These are phyloP conservation scores for Solea solea DNA, from an alignment of 2,113 vertebrate species.

Conservation along the genomic window DNA sequence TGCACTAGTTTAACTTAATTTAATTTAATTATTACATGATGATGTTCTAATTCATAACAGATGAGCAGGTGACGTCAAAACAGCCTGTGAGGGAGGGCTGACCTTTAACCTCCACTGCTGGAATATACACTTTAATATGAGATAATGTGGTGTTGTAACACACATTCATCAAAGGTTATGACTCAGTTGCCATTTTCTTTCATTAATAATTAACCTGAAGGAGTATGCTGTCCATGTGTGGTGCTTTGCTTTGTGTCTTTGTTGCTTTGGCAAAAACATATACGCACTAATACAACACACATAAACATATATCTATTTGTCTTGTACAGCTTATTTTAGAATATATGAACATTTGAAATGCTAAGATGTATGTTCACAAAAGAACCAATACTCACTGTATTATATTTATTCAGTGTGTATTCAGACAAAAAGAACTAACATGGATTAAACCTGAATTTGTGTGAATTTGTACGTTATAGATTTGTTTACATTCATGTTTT, in stretches of 20 bases:
- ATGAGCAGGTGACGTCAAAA: conserved; percentile 70
- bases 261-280: conserved; percentile 35
- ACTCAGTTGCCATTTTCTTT: conserved; percentile 22
- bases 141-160: conserved; percentile 61
- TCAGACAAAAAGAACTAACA: background rate
- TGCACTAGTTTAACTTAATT: too few species aligned
- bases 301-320: background rate
- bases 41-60: conserved; percentile 4
- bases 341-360: too few species aligned
- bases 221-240: conserved; percentile 46
- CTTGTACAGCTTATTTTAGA: too few species aligned
- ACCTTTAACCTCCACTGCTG: conserved; percentile 67
- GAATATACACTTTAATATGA: conserved; percentile 58
- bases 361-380: too few species aligned
- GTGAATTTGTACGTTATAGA: background rate
- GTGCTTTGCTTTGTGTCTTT: conserved; percentile 50
- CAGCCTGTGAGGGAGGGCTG: conserved; percentile 55
- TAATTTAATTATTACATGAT: background rate
- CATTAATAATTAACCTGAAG: conserved; percentile 48
- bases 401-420: background rate
- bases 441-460: background rate
- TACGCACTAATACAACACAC: conserved; percentile 14
- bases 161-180: conserved; percentile 57
- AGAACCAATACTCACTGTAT: too few species aligned
- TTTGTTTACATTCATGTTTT: conserved; percentile 7